These are phyloP conservation scores for Myrmecophaga tridactyla DNA, from an alignment of 2,113 vertebrate species.

Conservation along the genomic window DNA sequence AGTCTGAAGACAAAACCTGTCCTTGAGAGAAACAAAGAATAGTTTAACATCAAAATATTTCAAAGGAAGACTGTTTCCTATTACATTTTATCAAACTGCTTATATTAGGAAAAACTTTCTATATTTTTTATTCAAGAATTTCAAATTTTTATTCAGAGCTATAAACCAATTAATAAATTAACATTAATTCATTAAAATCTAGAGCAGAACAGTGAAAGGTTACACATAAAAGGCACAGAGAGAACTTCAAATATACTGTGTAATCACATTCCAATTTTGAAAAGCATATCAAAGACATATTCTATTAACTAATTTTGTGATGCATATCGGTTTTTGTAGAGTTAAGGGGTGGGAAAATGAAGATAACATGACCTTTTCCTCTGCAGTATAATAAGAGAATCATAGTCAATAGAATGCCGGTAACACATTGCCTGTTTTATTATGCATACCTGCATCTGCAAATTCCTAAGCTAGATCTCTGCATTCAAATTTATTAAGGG, in stretches of 20 bases:
- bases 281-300: neutral
- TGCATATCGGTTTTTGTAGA: neutral
- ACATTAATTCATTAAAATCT: conserved; percentile 11
- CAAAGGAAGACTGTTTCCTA: neutral
- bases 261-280: conserved; percentile 3
- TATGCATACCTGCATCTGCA: neutral
- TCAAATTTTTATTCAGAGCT: conserved; percentile 40
- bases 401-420: neutral
- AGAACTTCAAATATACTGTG: neutral
- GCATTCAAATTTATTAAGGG: neutral
- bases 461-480: neutral
- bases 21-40: conserved; percentile 58
- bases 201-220: neutral
- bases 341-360: neutral
- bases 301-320: neutral
- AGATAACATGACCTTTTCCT: neutral
- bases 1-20: conserved; percentile 53
- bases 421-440: neutral
- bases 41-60: conserved; percentile 53
- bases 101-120: neutral
- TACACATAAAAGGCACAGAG: neutral
- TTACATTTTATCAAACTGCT: conserved; percentile 26
- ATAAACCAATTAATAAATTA: conserved; percentile 48
- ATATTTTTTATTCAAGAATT: conserved; percentile 31
- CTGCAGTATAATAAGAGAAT: neutral